Evolutionary conservation across 1,140 invertebrate species (phyloP).

Genomic region (Meloidogyne chitwoodi): DNA sequence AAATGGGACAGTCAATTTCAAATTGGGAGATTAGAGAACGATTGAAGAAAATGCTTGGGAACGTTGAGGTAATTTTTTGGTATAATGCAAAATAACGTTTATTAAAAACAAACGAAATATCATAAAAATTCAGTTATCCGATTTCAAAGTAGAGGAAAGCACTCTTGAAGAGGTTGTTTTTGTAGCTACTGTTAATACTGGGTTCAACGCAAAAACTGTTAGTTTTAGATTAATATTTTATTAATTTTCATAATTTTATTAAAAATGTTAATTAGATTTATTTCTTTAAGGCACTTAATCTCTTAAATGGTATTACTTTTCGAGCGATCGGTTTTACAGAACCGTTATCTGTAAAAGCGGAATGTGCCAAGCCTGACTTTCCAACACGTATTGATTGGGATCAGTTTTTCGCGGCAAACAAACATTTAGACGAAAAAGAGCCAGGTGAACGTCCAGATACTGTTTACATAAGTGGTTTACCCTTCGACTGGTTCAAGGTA

Average conservation of each 20-base stretch:
- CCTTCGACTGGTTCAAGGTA: constrained; percentile 38
- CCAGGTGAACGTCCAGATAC: constrained; percentile 32
- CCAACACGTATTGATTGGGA: constrained; percentile 35
- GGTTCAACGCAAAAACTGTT: background rate
- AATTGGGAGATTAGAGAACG: constrained; percentile 36
- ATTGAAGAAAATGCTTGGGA: constrained; percentile 26
- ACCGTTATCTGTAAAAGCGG: constrained; percentile 21
- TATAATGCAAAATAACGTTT: background rate
- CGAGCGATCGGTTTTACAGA: constrained; percentile 35
- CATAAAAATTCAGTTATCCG: constrained; percentile 17
- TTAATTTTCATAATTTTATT: background rate
- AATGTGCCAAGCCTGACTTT: constrained; percentile 27
- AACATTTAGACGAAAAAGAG: constrained; percentile 28
- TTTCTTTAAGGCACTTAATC: constrained; percentile 19
- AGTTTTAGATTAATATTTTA: background rate
- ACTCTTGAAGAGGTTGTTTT: constrained; percentile 32
- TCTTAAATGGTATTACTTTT: constrained; percentile 26
- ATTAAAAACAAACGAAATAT: too few species aligned
- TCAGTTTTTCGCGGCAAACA: constrained; percentile 18
- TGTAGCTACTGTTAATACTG: constrained; percentile 19
- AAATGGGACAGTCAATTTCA: constrained; percentile 30
- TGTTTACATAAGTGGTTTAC: constrained; percentile 29
- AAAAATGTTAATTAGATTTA: background rate
- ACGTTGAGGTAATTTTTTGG: constrained; percentile 12
- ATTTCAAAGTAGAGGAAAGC: constrained; percentile 36